Evolutionary conservation across 1,140 invertebrate species (phyloP).

Genomic region (Calycopis cecrops): DNA sequence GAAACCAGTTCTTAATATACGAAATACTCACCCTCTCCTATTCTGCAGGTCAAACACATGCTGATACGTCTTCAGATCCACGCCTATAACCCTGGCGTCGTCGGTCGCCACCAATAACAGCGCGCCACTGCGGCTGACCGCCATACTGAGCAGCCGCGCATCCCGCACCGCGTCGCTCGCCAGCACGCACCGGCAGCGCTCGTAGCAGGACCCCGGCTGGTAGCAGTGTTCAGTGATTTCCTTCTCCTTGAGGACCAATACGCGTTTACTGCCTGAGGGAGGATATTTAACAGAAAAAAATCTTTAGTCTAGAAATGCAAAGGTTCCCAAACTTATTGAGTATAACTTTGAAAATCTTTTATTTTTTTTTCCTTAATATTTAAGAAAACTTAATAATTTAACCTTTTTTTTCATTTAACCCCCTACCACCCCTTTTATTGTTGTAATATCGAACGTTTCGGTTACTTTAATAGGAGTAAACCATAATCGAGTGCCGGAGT

Average conservation of each 20-base stretch:
- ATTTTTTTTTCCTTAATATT: too few relatives aligned
- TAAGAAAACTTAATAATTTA: too few relatives aligned
- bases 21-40: slow-evolving; percentile 52
- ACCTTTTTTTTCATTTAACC: too few relatives aligned
- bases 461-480: too few relatives aligned
- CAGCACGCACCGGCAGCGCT: slow-evolving; percentile 32
- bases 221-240: slow-evolving; percentile 47
- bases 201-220: slow-evolving; percentile 31
- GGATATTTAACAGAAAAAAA: too few relatives aligned
- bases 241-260: slow-evolving; percentile 47
- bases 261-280: slow-evolving; percentile 46
- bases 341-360: too few relatives aligned
- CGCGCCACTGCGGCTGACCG: slow-evolving; percentile 54
- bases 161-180: slow-evolving; percentile 39
- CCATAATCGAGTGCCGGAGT: too few relatives aligned
- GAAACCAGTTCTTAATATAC: too few relatives aligned
- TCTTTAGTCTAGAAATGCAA: too few relatives aligned
- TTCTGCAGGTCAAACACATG: slow-evolving; percentile 55
- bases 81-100: slow-evolving; percentile 51
- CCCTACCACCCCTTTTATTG: too few relatives aligned
- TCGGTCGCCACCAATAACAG: slow-evolving; percentile 56
- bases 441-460: too few relatives aligned
- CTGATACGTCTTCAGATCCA: slow-evolving; percentile 51
- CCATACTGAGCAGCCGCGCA: slow-evolving; percentile 44
- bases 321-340: too few relatives aligned